Evolutionary conservation across 2,113 vertebrate species (phyloP), one percentile per base, ranked within the genome.

Genomic region (Phyllostomus hastatus): DNA sequence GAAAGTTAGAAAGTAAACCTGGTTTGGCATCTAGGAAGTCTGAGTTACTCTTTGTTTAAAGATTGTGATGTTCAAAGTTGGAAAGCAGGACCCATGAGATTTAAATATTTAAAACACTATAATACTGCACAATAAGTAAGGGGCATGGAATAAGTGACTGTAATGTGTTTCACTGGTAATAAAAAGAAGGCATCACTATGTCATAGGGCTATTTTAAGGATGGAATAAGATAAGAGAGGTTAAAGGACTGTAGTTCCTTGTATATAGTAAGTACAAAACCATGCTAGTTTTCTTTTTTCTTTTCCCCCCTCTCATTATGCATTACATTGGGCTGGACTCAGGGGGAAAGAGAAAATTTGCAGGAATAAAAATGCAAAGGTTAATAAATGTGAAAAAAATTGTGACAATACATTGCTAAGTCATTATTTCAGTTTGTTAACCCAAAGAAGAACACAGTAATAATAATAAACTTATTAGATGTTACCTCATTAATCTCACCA

Each of bases 401-500:
- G n/a, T 69, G 16, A 11, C 12, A 67, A 12, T 70, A 19, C 5
- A 26, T 95, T 4, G 1, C 1, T 79, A 10, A 81, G 12, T 8
- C 67, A 85, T 73, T 92, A 70, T 35, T 90, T 19, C 19, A 82
- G 59, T 66, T 81, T 75, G n/a, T 81, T 61, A 80, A 70, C 24
- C 31, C 69, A 78, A 96, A 95, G 31, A 82, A 31, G 24, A 73
- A 50, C 11, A 69, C 59, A 35, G 38, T 72, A 50, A 72, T 54
- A 33, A 87, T 46, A 80, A 93, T 87, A 75, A 70, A 67, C 15
- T 46, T 85, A 90, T 72, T 89, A 83, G 20, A 82, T 61, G 48
- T 90, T 91, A 91, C 48, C 16, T 87, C n/a, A 50, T 91, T 89
- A 92, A 81, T 88, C 79, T 97, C 57, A 38, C 26, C 7, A 41